A percentile compares a stretch with the other conserved stretches of the same genome.
phyloP scores from a whole-genome alignment of 2,888 invertebrate species.

The Leucophenga maculata region DNA sequence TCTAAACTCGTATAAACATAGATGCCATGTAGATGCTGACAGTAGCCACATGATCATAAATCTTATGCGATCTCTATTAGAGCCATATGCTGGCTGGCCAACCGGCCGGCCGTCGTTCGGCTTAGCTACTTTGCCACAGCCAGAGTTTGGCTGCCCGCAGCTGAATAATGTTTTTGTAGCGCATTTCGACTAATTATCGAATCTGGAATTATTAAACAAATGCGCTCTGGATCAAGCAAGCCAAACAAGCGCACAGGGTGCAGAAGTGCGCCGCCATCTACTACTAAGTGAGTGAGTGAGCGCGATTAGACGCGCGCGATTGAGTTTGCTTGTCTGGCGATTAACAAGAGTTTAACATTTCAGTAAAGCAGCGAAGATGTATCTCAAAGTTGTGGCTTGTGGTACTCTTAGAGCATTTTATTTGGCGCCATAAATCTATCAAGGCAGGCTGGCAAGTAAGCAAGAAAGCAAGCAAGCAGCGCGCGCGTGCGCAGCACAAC shows the following conservation, averaged over 20 bases:
- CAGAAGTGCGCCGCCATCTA: neutral
- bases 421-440: conserved; percentile 71
- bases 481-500: conserved; percentile 57
- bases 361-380: no score
- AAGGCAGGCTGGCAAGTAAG: conserved; percentile 54
- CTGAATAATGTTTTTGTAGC: conserved; percentile 63
- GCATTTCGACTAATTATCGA: conserved; percentile 69
- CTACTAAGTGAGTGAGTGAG: conserved; percentile 30
- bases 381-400: conserved; percentile 52
- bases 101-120: no score
- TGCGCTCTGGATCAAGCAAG: neutral
- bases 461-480: no score
- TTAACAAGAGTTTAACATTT: conserved; percentile 36
- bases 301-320: conserved; percentile 7
- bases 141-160: neutral
- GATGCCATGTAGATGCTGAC: conserved; percentile 7
- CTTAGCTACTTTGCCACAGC: neutral
- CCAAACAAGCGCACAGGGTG: neutral
- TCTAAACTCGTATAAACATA: no score
- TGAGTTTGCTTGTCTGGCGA: conserved; percentile 31
- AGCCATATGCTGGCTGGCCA: neutral
- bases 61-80: conserved; percentile 17
- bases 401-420: conserved; percentile 67
- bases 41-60: conserved; percentile 21
- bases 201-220: conserved; percentile 62